Evolutionary conservation across 2,888 invertebrate genomes (phyloP), one percentile per base, ranked within the genome.

Genomic region (Clostera curtula): DNA sequence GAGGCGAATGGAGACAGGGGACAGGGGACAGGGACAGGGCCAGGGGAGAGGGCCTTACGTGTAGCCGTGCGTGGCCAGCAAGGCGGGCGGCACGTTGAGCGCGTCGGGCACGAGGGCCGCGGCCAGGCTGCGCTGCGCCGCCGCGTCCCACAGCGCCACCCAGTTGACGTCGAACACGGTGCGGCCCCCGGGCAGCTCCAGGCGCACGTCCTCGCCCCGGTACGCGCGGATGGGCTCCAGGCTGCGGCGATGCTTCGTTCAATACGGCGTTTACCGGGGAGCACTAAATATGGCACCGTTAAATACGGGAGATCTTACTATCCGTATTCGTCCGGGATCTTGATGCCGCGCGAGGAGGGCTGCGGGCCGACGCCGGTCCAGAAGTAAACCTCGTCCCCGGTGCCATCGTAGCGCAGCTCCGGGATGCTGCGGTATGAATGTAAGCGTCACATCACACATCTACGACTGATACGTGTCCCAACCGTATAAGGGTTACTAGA

Each of bases 281-380:
- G n/a, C n/a, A n/a, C n/a, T n/a, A n/a, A n/a, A n/a, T n/a, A n/a
- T n/a, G n/a, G n/a, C n/a, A n/a, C n/a, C n/a, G n/a, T n/a, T n/a
- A n/a, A 11, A 8, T 2, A 10, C 8, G 19, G 11, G 7, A 2
- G 17, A 31, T 88, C 94, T 91, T 75, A 96, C 95, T 95, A 96
- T 85, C 96, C 96, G 52, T 91, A 88, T 71, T 96, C 96, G 69
- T 96, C 95, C 0, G 96, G 95, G 37, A 96, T 89, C 75, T 90
- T 92, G 43, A 77, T 82, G 1, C 96, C 96, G 50, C 91, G 90
- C 21, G 91, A 87, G 6, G 91, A 91, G 0, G 96, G 95, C 59
- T 95, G 93, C 12, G 96, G 92, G 0, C 96, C 96, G 31, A 92
- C 90, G 5, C 96, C 96, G 1, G 91, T 90, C 93, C 93, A 95